phyloP scores from a whole-genome alignment of 1,140 invertebrate species.

The Zelostemma sp. region DNA sequence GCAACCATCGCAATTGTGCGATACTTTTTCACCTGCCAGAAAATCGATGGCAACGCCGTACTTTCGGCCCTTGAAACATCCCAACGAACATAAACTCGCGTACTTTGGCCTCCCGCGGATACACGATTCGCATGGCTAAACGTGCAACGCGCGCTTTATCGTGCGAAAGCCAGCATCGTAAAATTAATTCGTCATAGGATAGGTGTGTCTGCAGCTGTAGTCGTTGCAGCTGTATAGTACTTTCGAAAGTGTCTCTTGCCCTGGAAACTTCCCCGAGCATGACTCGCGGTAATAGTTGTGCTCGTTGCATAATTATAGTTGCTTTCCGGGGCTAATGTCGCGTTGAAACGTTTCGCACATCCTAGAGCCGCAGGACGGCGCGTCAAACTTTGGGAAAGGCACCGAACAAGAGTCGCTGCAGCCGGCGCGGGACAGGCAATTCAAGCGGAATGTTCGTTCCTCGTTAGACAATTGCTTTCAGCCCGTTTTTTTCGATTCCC shows the following conservation, averaged over 20 bases:
- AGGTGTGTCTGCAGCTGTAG: constrained; percentile 26
- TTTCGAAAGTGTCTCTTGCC: constrained; percentile 43
- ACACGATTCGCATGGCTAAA: constrained; percentile 33
- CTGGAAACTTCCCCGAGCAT: constrained; percentile 54
- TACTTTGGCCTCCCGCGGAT: constrained; percentile 22
- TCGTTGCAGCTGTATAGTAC: constrained; percentile 39
- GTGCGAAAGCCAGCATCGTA: constrained; percentile 43
- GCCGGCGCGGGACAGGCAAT: constrained; percentile 17
- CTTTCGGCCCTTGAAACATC: too few species aligned
- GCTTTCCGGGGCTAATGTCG: constrained; percentile 59
- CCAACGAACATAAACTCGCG: constrained; percentile 1
- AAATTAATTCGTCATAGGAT: constrained; percentile 49
- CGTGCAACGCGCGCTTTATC: constrained; percentile 41
- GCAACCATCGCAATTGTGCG: too few species aligned
- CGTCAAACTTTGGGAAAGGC: constrained; percentile 39
- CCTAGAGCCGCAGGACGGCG: constrained; percentile 25
- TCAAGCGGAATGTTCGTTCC: constrained; percentile 17
- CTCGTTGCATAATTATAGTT: constrained; percentile 60
- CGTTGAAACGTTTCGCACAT: constrained; percentile 52
- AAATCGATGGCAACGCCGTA: too few species aligned
- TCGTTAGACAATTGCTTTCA: constrained; percentile 16
- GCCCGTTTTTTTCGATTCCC: constrained; percentile 10
- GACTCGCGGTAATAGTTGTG: constrained; percentile 61
- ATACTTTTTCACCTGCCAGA: too few species aligned
- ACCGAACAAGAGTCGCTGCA: constrained; percentile 27